Evolutionary conservation across 2,888 invertebrate genomes (phyloP).

Genomic region (Lasioglossum lativentre): DNA sequence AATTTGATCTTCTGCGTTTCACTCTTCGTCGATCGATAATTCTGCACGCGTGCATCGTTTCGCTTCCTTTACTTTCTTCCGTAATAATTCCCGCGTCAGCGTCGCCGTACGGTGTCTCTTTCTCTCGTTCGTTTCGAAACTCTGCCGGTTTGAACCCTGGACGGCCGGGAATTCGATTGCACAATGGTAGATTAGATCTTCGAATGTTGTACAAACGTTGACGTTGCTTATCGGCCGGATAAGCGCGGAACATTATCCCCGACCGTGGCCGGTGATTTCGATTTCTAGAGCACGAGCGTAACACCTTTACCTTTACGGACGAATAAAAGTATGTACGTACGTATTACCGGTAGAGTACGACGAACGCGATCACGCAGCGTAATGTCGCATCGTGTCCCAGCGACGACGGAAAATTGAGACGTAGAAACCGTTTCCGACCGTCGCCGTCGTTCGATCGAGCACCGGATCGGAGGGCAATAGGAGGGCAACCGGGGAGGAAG

Average conservation of each 20-base stretch:
- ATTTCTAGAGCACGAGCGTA: neutral
- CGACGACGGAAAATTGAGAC: neutral
- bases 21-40: constrained; percentile 9
- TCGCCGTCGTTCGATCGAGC: constrained; percentile 1
- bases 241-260: neutral
- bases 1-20: constrained; percentile 40
- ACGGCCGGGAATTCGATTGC: neutral
- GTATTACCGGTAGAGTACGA: neutral
- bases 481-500: no score
- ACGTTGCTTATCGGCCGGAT: neutral
- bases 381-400: neutral
- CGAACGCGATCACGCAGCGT: neutral
- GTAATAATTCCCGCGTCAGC: neutral
- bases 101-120: neutral
- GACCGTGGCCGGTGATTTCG: neutral
- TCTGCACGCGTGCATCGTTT: neutral
- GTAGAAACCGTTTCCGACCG: neutral
- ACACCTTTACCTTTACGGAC: neutral
- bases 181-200: neutral
- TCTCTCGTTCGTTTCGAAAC: neutral
- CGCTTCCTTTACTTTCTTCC: constrained; percentile 1
- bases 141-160: neutral
- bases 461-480: neutral
- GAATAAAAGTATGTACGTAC: neutral
- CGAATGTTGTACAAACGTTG: neutral